Evolutionary conservation across 2,113 vertebrate species (phyloP).

Genomic region (Anthoscopus minutus): DNA sequence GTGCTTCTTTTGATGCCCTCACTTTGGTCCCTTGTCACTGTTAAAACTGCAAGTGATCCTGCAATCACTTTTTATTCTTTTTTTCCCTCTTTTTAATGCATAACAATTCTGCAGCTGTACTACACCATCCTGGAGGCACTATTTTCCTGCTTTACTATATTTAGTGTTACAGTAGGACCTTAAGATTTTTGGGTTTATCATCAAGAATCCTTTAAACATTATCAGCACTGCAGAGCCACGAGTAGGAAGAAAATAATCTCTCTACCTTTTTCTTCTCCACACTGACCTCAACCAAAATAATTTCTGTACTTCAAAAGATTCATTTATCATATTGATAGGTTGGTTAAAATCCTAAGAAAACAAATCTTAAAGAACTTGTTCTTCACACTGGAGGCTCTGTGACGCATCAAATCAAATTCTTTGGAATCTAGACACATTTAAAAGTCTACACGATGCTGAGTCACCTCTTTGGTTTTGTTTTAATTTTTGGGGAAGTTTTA

Average conservation of each 20-base stretch:
- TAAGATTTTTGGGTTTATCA: not conserved
- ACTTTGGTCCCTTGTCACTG: not conserved
- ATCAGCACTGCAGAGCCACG: not conserved
- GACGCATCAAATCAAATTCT: not conserved
- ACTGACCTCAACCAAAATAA: not conserved
- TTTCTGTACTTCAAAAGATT: not conserved
- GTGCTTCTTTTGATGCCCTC: not conserved
- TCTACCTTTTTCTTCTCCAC: not conserved
- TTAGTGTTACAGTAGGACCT: not conserved
- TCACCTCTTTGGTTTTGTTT: not conserved
- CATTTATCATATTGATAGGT: not conserved
- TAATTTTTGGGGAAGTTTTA: not conserved
- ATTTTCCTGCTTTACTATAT: not conserved
- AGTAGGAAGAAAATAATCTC: not conserved
- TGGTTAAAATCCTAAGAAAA: not conserved
- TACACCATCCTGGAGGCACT: not conserved
- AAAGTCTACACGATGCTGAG: accelerated
- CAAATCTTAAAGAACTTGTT: not conserved
- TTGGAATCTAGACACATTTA: not conserved
- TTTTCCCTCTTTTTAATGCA: not conserved
- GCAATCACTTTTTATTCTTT: not conserved
- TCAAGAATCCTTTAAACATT: not conserved
- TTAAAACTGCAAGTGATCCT: not conserved
- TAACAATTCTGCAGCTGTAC: not conserved
- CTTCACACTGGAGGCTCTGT: not conserved